Base-by-base conservation (phyloP, 2,888 invertebrate species). In the Auanema freiburgensis region DNA sequence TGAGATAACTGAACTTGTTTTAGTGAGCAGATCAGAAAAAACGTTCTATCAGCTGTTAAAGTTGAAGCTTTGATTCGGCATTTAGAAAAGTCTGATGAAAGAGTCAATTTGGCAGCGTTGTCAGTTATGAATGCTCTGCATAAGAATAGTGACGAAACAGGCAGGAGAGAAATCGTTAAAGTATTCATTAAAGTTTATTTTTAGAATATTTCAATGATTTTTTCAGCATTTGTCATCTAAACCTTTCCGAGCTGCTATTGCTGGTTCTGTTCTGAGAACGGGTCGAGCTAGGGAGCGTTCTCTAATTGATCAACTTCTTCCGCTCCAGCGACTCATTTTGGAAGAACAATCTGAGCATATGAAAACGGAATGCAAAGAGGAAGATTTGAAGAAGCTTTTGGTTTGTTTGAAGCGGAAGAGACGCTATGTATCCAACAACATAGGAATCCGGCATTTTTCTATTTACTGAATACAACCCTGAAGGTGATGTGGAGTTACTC, bases 71-170 rank as follows among this genome's bases (percentile, higher is more conserved):
- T 97, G 59, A 90, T 93, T 53, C 84, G 84, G 43, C 86, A 87
- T 72, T 78, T 87, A 57, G 84, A 85, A 43, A 85, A 84, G 81
- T 84, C 76, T n/a, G 84, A 83, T 71, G 88, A 90, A 56, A 91
- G 92, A 51, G 91, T 95, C 71, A 93, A 94, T 81, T 93, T 94
- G 84, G 94, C 93, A 86, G 91, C 93, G 2, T 90, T 97, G 72
- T 93, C 96, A 3, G 87, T 97, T 23, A 91, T 97, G 63, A 96
- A 97, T 88, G 93, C 94, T 6, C 88, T 96, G 65, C 90, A 96
- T 81, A 87, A 2, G 14, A 54, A 49, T 25, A 50, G 41, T 18
- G 54, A 64, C 12, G 41, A 53, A 21, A 21, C 12, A 12, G 54
- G 23, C 24, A 25, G 41, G 51, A 40, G 46, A 16, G 55, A 55